Conservation (phyloP, 2,797 vertebrate genomes). For the Gorsachius magnificus region DNA sequence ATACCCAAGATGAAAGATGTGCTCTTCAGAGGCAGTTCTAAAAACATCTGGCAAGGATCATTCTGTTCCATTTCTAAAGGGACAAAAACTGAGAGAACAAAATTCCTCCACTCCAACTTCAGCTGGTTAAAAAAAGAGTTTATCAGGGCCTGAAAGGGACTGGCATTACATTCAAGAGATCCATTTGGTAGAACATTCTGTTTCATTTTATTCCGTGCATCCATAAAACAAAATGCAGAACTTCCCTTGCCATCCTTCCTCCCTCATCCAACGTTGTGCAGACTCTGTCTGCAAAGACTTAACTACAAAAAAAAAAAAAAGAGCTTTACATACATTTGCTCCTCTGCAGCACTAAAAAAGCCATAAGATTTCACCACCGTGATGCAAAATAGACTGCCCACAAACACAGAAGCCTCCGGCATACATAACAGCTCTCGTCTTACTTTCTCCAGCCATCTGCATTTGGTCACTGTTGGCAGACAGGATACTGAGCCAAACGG, state of each 20-base stretch:
- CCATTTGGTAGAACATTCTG: background rate
- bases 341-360: background rate
- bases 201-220: background rate
- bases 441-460: background rate
- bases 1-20: background rate
- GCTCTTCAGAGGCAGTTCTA: background rate
- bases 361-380: background rate
- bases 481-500: background rate
- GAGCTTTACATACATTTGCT: background rate
- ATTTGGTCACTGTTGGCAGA: background rate
- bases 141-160: background rate
- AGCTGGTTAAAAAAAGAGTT: background rate
- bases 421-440: background rate
- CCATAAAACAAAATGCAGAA: background rate
- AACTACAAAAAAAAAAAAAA: background rate
- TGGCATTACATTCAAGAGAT: background rate
- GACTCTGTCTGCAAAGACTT: background rate
- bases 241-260: background rate
- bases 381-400: background rate
- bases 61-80: background rate
- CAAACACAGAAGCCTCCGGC: background rate
- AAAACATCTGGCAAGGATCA: constrained; percentile 32
- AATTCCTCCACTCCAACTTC: background rate
- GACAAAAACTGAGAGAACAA: background rate
- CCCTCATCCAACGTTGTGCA: background rate